Percentiles rank a stretch among this genome's conserved stretches.
Evolutionary conservation across 2,797 vertebrate species (phyloP).

Genomic region (Crossoptilon crossoptilon): DNA sequence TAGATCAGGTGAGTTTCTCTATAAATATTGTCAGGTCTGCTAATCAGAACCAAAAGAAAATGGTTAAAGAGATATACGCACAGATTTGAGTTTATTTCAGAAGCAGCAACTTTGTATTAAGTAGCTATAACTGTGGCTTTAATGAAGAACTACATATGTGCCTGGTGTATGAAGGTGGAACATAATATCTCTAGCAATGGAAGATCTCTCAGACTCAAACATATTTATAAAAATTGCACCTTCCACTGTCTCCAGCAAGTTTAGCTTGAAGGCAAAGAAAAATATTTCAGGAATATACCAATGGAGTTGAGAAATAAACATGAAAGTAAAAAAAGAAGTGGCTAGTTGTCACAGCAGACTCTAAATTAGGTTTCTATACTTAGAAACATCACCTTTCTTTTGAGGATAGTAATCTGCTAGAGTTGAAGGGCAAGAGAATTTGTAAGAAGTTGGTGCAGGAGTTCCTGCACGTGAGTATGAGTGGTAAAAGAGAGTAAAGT

Average conservation of each 20-base stretch:
- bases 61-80: background rate
- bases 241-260: background rate
- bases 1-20: background rate
- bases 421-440: constrained; percentile 47
- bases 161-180: background rate
- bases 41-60: background rate
- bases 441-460: background rate
- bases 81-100: background rate
- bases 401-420: constrained; percentile 10
- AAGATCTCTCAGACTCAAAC: background rate
- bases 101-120: background rate
- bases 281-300: background rate
- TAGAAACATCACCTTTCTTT: constrained; percentile 49
- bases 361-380: constrained; percentile 57
- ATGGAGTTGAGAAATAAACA: constrained; percentile 18
- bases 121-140: background rate
- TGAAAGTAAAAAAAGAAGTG: background rate
- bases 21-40: background rate
- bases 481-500: background rate
- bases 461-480: background rate
- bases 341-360: constrained; percentile 9
- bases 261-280: background rate
- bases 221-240: background rate
- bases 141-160: background rate
- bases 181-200: background rate